These are phyloP conservation scores for Gerosis bhagava DNA, from an alignment of 2,888 invertebrate genomes.

Conservation along the genomic window DNA sequence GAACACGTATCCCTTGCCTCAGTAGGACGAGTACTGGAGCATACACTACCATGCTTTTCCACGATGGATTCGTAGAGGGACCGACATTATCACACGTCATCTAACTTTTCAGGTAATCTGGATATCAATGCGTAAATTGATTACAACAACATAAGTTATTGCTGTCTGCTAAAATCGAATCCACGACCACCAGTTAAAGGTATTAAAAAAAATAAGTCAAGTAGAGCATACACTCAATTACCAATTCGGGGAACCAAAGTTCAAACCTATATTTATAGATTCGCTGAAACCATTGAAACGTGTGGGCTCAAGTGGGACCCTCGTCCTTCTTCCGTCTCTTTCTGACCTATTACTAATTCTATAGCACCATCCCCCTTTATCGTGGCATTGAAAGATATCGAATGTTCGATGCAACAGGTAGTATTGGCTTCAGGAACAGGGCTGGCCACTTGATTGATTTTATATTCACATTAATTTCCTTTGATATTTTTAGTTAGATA, in stretches of 20 bases:
- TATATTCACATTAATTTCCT: constrained; percentile 8
- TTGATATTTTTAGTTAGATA: neutral
- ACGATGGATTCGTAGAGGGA: no score
- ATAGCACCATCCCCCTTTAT: constrained; percentile 45
- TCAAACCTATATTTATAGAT: constrained; percentile 76
- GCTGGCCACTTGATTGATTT: constrained; percentile 65
- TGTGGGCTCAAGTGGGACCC: constrained; percentile 70
- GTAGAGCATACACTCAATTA: constrained; percentile 52
- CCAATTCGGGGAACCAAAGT: constrained; percentile 46
- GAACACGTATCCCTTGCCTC: no score
- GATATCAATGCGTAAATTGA: no score
- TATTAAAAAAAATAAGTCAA: constrained; percentile 12
- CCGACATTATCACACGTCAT: no score
- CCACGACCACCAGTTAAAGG: neutral
- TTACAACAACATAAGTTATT: no score
- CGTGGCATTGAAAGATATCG: constrained; percentile 79
- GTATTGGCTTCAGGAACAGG: constrained; percentile 72
- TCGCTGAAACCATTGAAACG: constrained; percentile 72
- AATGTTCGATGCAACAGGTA: constrained; percentile 78
- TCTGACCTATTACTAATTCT: constrained; percentile 34
- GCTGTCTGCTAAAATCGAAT: no score
- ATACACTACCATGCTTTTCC: no score
- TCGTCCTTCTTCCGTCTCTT: constrained; percentile 50
- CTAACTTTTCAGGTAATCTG: no score
- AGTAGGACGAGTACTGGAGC: no score